Base-by-base conservation (phyloP, 2,888 invertebrate genomes). In the Eubasilissa splendida region DNA sequence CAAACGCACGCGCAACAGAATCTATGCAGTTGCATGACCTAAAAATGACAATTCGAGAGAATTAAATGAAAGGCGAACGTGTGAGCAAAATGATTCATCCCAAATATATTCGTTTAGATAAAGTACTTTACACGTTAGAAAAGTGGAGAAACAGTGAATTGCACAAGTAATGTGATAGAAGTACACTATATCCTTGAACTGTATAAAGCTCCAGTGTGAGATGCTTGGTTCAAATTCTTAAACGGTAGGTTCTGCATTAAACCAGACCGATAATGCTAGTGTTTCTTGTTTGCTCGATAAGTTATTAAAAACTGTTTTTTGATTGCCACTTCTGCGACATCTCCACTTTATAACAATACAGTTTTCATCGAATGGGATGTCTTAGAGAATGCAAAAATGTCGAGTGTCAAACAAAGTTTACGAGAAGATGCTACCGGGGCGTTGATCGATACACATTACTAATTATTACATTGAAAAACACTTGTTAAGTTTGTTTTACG, bases 1-100 rank as follows among this genome's bases (percentile, higher is more conserved):
- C 79, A 79, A 79, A 79, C 79, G 74, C 79, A 79, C 79, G 79
- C 79, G 79, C 79, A 75, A 33, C 74, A 65, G 60, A 65, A 33
- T 78, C 59, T 59, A 54, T 79, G 78, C 81, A 79, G 81, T 77
- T 81, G 78, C 82, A 79, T 82, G 82, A 82, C 82, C 82, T 82
- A 81, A 81, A 82, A 82, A 82, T 79, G 82, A 79, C 82, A 82
- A 82, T 79, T 82, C 79, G 58, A n/a, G 70, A 52, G 65, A 58
- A 82, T 56, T 77, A 60, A 76, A 76, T 60, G 77, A 73, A 58
- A 56, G 59, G 70, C 53, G 63, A 59, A 9, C 59, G 71, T 59
- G 59, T 80, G 54, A 33, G 76, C 76, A 77, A 76, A 80, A 76
- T 80, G 80, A 76, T 76, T 80, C 74, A 80, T 80, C 63, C 63